Evolutionary conservation across 1,140 invertebrate species (phyloP).

Genomic region (Pissodes strobi): DNA sequence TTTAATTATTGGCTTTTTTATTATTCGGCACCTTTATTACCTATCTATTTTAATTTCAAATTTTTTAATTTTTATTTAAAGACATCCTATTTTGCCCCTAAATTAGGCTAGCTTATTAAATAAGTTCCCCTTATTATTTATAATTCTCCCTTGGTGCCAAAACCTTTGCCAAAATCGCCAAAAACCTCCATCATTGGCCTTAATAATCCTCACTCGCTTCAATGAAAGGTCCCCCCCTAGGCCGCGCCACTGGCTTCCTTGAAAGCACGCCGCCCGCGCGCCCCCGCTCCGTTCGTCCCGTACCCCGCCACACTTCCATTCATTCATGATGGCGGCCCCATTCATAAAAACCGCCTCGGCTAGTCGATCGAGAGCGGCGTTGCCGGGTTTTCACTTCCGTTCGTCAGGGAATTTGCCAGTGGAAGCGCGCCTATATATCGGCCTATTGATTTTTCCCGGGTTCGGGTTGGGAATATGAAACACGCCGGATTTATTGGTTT

Average conservation of each 20-base stretch:
- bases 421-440: too few species aligned
- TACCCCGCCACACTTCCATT: conserved; percentile 47
- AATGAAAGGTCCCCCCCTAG: neutral
- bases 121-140: too few species aligned
- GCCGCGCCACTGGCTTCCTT: conserved; percentile 54
- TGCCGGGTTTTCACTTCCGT: conserved; percentile 25
- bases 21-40: too few species aligned
- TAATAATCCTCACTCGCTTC: too few species aligned
- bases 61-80: too few species aligned
- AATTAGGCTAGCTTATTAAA: too few species aligned
- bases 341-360: conserved; percentile 69
- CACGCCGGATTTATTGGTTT: conserved; percentile 8
- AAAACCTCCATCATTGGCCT: too few species aligned
- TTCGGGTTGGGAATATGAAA: conserved; percentile 15
- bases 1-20: too few species aligned
- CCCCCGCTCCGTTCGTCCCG: conserved; percentile 10
- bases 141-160: too few species aligned
- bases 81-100: too few species aligned
- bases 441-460: conserved; percentile 19
- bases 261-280: conserved; percentile 44
- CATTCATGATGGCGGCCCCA: conserved; percentile 77
- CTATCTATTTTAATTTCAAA: too few species aligned
- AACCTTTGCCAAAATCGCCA: too few species aligned
- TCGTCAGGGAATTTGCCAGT: conserved; percentile 15
- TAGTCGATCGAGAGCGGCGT: conserved; percentile 30